Base-by-base conservation (phyloP, 2,888 invertebrate genomes). In the Cheilosia vernalis region DNA sequence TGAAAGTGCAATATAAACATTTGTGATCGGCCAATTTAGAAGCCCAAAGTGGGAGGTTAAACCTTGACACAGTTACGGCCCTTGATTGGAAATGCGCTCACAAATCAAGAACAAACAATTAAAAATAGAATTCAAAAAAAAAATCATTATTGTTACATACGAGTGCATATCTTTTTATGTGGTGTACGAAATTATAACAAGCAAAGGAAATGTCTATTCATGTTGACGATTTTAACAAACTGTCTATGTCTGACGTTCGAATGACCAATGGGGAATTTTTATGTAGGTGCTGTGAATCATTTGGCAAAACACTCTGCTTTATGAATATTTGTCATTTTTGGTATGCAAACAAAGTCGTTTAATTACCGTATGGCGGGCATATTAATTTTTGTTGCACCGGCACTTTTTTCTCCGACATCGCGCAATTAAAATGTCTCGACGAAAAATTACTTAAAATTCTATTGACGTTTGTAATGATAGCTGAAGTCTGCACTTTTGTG, bases 31-130 rank as follows among this genome's bases (percentile, higher is more conserved):
- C 58, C 69, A 77, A 76, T 51, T 33, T 58, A 40, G 13, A 33
- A 21, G 61, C 33, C 2, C 37, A 37, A 37, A 17, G 37, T 24
- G 40, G 17, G 24, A 24, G 53, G 9, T 24, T 10, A 70, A 61
- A 84, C 84, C 84, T 84, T 84, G 84, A 76, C 84, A 79, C 40
- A 19, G 61, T 79, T 84, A 58, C 2, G 7, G 44, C 33, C 60
- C 58, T 33, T 64, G 27, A 64, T 74, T 64, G 33, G 61, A 72
- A 74, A 66, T 60, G 40, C 33, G 10, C 10, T 21, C n/a, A 47
- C 19, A 21, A 70, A 17, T 37, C 24, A 17, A 30, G 42, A 61
- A 42, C 60, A 49, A n/a, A 40, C 33, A 53, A 4, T 13, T 61
- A 49, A 56, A 78, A 78, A 78, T 70, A 76, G 60, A 47, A 2